Evolutionary conservation across 2,113 vertebrate species (phyloP).

Genomic region (Apeltes quadracus): DNA sequence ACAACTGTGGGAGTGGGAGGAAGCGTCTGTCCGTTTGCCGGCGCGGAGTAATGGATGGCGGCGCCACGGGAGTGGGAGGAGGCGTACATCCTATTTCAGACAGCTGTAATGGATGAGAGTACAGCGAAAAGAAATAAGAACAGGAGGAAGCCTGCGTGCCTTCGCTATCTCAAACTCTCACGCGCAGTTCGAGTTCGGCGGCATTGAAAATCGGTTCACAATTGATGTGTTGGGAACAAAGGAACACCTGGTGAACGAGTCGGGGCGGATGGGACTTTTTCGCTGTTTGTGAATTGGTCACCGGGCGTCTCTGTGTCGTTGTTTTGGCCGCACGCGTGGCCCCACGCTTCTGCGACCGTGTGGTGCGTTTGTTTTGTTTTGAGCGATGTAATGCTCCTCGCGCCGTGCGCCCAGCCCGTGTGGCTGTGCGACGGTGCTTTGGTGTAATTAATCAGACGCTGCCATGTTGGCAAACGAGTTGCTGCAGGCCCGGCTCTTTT

Average conservation of each 20-base stretch:
- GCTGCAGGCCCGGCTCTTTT: constrained; percentile 58
- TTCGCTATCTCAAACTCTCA: constrained; percentile 56
- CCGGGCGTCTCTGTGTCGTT: constrained; percentile 3
- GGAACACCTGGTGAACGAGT: constrained; percentile 65
- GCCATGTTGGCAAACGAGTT: constrained; percentile 73
- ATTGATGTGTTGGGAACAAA: constrained; percentile 59
- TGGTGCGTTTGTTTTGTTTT: constrained; percentile 40
- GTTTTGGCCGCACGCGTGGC: background rate
- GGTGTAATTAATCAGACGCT: constrained; percentile 70
- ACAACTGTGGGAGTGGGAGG: constrained; percentile 73
- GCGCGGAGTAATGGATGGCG: constrained; percentile 76
- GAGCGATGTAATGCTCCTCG: constrained; percentile 43
- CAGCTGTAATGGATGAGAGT: constrained; percentile 79
- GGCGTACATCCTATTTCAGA: constrained; percentile 74
- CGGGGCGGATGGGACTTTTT: constrained; percentile 14
- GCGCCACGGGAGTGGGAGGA: constrained; percentile 76
- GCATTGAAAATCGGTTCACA: constrained; percentile 64
- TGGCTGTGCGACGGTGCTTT: constrained; percentile 33
- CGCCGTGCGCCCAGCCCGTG: constrained; percentile 37
- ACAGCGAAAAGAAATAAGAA: constrained; percentile 67
- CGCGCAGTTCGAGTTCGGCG: constrained; percentile 49
- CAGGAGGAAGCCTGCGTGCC: constrained; percentile 63
- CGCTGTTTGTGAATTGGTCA: constrained; percentile 41
- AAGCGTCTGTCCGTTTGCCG: constrained; percentile 72
- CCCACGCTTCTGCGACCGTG: constrained; percentile 5